Evolutionary conservation across 1,140 invertebrate genomes (phyloP).

Genomic region (Phortica variegata): DNA sequence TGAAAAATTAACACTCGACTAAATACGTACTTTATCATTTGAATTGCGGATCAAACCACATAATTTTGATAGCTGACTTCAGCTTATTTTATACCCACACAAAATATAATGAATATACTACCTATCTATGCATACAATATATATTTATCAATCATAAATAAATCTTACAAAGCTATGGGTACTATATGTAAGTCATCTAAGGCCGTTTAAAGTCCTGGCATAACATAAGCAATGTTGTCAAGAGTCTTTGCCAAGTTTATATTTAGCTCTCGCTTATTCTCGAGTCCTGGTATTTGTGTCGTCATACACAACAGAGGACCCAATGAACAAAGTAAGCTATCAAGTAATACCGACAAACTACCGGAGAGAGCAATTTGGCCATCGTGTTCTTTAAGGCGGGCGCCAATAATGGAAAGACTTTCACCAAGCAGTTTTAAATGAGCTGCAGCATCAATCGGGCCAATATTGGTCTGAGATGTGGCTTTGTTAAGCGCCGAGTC

Average conservation of each 20-base stretch:
- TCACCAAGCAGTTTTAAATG: conserved; percentile 91
- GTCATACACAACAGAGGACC: conserved; percentile 87
- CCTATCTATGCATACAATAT: no score
- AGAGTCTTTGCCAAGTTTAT: conserved; percentile 74
- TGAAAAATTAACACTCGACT: no score
- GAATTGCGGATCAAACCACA: no score
- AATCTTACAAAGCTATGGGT: no score
- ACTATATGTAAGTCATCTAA: no score
- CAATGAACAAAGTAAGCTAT: conserved; percentile 90
- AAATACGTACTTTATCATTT: no score
- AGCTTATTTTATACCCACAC: no score
- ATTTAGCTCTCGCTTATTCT: conserved; percentile 61
- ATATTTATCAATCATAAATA: no score
- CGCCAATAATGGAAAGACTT: conserved; percentile 89
- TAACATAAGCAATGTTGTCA: conserved; percentile 95
- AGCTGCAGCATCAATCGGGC: conserved; percentile 87
- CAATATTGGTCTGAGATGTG: conserved; percentile 64
- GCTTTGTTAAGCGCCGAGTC: conserved; percentile 11
- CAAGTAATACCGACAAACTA: conserved; percentile 89
- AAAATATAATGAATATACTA: no score
- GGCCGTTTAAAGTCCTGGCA: conserved; percentile 93
- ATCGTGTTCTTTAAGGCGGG: conserved; percentile 89
- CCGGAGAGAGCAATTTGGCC: conserved; percentile 93
- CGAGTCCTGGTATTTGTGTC: conserved; percentile 74
- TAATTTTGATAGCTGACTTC: no score